Evolutionary conservation across 2,113 vertebrate species (phyloP).

Genomic region (Prochilodus magdalenae): DNA sequence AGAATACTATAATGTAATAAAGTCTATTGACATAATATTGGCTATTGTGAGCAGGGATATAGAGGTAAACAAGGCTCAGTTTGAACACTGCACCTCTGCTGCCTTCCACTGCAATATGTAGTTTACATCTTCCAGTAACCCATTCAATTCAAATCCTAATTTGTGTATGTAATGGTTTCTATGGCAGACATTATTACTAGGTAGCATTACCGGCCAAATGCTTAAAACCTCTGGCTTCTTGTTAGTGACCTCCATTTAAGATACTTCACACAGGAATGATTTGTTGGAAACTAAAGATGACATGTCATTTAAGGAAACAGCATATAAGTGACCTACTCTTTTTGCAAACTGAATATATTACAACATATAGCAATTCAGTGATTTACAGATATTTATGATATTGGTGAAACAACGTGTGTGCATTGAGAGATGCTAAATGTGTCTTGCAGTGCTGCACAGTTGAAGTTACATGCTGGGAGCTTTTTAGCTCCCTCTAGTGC

Average conservation of each 20-base stretch:
- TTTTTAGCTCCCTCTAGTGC: slow-evolving; percentile 43
- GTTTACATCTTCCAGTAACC: no score
- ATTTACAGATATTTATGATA: not conserved
- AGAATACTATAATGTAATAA: no score
- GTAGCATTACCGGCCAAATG: not conserved
- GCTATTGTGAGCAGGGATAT: no score
- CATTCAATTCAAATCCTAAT: no score
- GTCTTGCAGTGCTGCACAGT: not conserved
- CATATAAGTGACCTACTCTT: not conserved
- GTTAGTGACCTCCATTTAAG: not conserved
- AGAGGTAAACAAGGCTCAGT: no score
- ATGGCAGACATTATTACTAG: no score
- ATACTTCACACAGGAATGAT: not conserved
- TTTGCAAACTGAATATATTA: not conserved
- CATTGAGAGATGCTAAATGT: not conserved
- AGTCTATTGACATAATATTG: no score
- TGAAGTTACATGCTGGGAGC: not conserved
- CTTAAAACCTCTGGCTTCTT: not conserved
- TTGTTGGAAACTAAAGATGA: not conserved
- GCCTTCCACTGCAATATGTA: no score
- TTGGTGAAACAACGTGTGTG: not conserved
- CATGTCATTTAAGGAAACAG: not conserved
- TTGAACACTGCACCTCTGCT: no score
- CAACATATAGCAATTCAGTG: not conserved
- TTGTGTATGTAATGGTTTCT: no score